Conservation (phyloP, 2,113 vertebrate species). For the Ailuropoda melanoleuca region DNA sequence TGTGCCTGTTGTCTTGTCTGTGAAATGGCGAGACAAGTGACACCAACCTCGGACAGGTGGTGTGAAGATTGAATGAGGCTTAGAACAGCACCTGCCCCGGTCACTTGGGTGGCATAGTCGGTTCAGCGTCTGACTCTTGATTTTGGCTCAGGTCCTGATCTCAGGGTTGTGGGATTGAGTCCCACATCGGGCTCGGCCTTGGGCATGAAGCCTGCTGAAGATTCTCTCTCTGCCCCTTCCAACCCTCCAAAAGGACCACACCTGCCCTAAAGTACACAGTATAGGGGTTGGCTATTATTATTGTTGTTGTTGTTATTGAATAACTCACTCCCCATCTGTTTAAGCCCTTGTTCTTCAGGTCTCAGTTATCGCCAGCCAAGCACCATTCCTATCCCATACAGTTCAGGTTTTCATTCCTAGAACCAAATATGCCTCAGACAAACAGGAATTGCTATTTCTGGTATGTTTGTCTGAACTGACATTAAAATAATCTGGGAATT, state of each 20-base stretch:
- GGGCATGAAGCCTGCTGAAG: not conserved
- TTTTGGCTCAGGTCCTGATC: not conserved
- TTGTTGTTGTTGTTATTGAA: not conserved
- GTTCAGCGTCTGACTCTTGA: not conserved
- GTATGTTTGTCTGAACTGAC: not conserved
- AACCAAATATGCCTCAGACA: not conserved
- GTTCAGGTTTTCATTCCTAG: not conserved
- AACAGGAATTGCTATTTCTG: constrained; percentile 35
- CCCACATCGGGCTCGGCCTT: rapidly evolving
- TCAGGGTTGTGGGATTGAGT: not conserved
- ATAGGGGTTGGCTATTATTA: not conserved
- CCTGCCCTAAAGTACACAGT: not conserved
- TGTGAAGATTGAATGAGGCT: not conserved
- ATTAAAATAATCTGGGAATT: not conserved
- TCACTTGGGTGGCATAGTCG: not conserved
- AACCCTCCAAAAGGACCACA: not conserved
- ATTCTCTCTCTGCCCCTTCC: not conserved
- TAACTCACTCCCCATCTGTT: not conserved
- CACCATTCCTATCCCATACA: not conserved
- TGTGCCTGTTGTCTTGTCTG: not conserved
- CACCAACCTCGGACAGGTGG: not conserved
- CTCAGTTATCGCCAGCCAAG: not conserved
- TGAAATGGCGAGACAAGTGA: not conserved
- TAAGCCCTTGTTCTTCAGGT: not conserved
- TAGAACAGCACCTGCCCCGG: not conserved